phyloP scores from a whole-genome alignment of 2,797 vertebrate species.

The Remorina albescens region DNA sequence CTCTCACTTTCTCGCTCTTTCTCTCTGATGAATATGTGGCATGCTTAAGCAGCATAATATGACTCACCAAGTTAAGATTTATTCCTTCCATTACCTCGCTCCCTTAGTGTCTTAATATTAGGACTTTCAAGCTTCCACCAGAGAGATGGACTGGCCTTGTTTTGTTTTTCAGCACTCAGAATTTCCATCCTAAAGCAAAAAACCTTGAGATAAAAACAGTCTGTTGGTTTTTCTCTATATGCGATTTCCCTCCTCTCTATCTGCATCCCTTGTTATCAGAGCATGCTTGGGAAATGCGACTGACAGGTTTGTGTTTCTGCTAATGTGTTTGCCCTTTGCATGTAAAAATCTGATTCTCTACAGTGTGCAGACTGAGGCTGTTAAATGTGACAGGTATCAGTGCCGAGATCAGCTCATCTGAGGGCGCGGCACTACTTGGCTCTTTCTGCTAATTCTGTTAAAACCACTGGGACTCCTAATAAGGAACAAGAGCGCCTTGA shows the following conservation, averaged over 20 bases:
- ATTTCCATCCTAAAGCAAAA: conserved; percentile 40
- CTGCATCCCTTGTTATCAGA: conserved; percentile 55
- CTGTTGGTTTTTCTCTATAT: conserved; percentile 31
- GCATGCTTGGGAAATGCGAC: conserved; percentile 50
- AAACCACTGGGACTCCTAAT: conserved; percentile 75
- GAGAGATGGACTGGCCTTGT: conserved; percentile 21
- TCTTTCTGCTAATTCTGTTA: conserved; percentile 72
- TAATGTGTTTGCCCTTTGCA: conserved; percentile 71
- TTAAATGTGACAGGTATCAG: conserved; percentile 75
- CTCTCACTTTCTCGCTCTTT: conserved; percentile 27
- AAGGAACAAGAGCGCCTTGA: conserved; percentile 73
- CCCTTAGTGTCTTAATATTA: conserved; percentile 56
- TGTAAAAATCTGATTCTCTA: conserved; percentile 63
- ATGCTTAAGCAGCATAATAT: conserved; percentile 57
- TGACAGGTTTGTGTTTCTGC: conserved; percentile 62
- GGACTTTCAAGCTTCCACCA: conserved; percentile 43
- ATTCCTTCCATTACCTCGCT: conserved; percentile 68
- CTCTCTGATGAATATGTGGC: conserved; percentile 58
- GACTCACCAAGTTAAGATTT: conserved; percentile 69
- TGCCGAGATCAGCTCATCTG: conserved; percentile 65
- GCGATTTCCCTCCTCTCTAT: conserved; percentile 19
- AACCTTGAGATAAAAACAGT: conserved; percentile 37
- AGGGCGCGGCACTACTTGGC: conserved; percentile 47
- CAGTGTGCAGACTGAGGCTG: conserved; percentile 38
- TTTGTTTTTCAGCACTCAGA: conserved; percentile 28